Percentiles rank a stretch among this genome's conserved stretches.
Evolutionary conservation across 2,888 invertebrate genomes (phyloP).

Genomic region (Craniophora ligustri): DNA sequence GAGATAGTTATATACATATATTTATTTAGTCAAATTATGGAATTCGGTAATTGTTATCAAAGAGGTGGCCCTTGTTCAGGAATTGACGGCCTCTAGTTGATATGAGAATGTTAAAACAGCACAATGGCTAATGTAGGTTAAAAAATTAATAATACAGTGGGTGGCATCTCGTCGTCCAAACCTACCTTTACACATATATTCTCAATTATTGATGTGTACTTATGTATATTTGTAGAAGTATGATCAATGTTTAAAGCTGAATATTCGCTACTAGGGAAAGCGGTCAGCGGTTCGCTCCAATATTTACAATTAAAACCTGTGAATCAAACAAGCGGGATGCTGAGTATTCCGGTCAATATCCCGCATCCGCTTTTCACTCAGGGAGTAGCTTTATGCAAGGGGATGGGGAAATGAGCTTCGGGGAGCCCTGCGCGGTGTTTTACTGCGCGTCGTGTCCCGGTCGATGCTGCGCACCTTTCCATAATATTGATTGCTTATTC

Average conservation of each 20-base stretch:
- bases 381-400: neutral
- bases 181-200: too few relatives aligned
- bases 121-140: too few relatives aligned
- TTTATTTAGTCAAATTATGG: too few relatives aligned
- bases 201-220: too few relatives aligned
- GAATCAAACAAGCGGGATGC: neutral
- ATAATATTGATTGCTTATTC: conserved; percentile 34
- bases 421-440: conserved; percentile 2
- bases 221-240: neutral
- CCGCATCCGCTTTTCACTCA: conserved; percentile 1
- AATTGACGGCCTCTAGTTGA: too few relatives aligned
- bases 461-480: conserved; percentile 26
- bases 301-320: neutral
- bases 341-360: neutral
- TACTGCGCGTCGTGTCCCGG: neutral
- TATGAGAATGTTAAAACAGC: too few relatives aligned
- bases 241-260: neutral
- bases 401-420: neutral
- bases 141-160: too few relatives aligned
- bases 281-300: too few relatives aligned
- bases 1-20: too few relatives aligned
- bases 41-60: too few relatives aligned
- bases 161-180: neutral
- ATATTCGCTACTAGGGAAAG: neutral
- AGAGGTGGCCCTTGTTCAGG: too few relatives aligned